Evolutionary conservation across 2,888 invertebrate species (phyloP).

Genomic region (Lepidochitona cinerea): DNA sequence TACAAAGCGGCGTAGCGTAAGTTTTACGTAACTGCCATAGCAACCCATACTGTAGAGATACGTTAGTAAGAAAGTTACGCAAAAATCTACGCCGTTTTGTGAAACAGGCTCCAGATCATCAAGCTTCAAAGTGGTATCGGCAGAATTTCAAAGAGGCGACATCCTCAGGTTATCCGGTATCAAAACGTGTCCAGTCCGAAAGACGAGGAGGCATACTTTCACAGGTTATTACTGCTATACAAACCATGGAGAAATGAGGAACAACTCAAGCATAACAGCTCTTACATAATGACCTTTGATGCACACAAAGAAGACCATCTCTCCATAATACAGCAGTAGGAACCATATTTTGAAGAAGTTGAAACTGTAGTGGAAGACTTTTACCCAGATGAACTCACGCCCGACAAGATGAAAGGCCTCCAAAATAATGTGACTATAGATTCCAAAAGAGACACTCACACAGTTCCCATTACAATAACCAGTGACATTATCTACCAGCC

Average conservation of each 20-base stretch:
- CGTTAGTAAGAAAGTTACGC: too few relatives aligned
- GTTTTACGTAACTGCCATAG: too few relatives aligned
- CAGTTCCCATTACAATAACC: background rate
- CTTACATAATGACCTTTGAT: background rate
- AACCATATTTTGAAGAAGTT: constrained; percentile 1
- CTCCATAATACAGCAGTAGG: background rate
- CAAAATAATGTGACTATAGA: too few relatives aligned
- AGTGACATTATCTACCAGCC: background rate
- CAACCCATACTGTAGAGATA: too few relatives aligned
- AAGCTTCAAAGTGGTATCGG: background rate
- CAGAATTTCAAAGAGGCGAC: background rate
- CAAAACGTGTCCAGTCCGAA: background rate
- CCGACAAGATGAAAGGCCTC: too few relatives aligned
- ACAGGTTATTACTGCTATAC: background rate
- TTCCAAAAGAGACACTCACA: constrained; percentile 8
- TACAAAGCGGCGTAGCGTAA: too few relatives aligned
- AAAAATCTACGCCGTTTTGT: too few relatives aligned
- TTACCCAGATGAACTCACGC: background rate
- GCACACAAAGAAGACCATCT: background rate
- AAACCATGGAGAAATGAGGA: constrained; percentile 6
- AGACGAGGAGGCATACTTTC: constrained; percentile 2
- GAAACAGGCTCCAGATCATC: too few relatives aligned
- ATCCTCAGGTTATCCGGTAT: background rate
- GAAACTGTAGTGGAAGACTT: background rate
- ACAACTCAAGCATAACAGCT: background rate